Evolutionary conservation across 2,113 vertebrate genomes (phyloP), one percentile per base, ranked within the genome.

Genomic region (Malurus alboscapulatus): DNA sequence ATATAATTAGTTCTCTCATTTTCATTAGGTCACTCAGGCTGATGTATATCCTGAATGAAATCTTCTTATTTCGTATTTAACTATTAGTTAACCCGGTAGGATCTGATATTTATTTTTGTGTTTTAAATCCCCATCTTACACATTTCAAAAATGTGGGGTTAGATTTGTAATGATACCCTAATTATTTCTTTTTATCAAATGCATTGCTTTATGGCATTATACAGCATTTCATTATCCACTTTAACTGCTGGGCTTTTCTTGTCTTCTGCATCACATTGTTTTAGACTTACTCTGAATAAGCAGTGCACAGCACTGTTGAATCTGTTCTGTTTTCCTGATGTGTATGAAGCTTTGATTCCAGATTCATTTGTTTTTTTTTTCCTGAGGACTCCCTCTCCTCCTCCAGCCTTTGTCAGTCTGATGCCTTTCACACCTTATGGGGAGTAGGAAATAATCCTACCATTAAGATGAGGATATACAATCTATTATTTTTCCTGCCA

Each of bases 111-210:
- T 92, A 67, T 44, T 18, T 89, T 96, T 66, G 34, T 93, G 53
- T 88, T 96, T 96, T 75, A 58, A 84, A 92, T 66, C 48, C 44
- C 22, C 66, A 4, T 84, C n/a, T 95, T 94, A 78, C 22, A 10
- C 83, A 80, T 96, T 97, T 97, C 65, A 96, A 96, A 94, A 84
- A 59, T n/a, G 36, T 78, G 53, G 79, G 48, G 82, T 94, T 96
- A 93, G 78, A 94, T 94, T 82, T 91, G 68, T 42, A 65, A 45
- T 16, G 29, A 80, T 75, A 94, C 84, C 77, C 95, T 94, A 96
- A 96, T 96, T 97, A 94, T 95, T 97, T 94, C 72, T 94, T 84
- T 95, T 95, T 88, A 94, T 95, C 58, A 76, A 94, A 82, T 92
- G 68, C 34, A 19, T 95, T 95, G 86, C 84, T 96, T 89, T 93